phyloP scores from a whole-genome alignment of 2,888 invertebrate genomes.

The Tachina fera region DNA sequence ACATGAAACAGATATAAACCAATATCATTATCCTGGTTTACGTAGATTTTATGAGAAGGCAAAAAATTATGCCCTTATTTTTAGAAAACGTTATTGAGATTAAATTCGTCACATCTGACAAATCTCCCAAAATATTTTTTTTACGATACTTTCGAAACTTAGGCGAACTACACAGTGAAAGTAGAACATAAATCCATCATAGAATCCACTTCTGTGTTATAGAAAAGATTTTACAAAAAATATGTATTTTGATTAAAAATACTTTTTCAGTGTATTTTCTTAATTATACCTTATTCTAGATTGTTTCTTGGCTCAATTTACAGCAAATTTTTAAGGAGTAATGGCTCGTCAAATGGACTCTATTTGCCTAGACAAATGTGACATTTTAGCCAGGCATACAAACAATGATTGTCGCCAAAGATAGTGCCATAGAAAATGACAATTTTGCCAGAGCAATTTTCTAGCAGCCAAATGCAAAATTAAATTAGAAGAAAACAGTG shows the following conservation, averaged over 20 bases:
- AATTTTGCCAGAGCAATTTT: constrained; percentile 68
- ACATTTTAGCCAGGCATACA: constrained; percentile 68
- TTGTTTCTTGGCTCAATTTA: constrained; percentile 40
- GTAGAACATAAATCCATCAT: too few relatives aligned
- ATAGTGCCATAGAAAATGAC: constrained; percentile 74
- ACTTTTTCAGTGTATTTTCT: constrained; percentile 16
- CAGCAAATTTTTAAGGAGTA: constrained; percentile 34
- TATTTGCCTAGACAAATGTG: constrained; percentile 73
- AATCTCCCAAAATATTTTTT: too few relatives aligned
- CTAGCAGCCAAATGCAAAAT: too few relatives aligned
- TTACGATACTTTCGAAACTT: too few relatives aligned
- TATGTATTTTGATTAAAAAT: background rate
- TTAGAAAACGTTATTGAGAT: too few relatives aligned
- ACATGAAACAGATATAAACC: too few relatives aligned
- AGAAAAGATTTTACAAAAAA: background rate
- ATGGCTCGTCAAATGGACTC: constrained; percentile 67
- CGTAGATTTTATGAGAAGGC: too few relatives aligned
- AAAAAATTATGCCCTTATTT: too few relatives aligned
- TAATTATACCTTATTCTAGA: constrained; percentile 32
- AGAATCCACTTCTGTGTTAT: too few relatives aligned
- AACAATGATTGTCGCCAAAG: constrained; percentile 73
- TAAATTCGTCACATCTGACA: too few relatives aligned
- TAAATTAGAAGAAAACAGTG: constrained; percentile 23
- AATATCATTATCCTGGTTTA: too few relatives aligned
- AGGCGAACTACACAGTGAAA: too few relatives aligned